Evolutionary conservation across 2,888 invertebrate genomes (phyloP).

Genomic region (Hartigia nigra): DNA sequence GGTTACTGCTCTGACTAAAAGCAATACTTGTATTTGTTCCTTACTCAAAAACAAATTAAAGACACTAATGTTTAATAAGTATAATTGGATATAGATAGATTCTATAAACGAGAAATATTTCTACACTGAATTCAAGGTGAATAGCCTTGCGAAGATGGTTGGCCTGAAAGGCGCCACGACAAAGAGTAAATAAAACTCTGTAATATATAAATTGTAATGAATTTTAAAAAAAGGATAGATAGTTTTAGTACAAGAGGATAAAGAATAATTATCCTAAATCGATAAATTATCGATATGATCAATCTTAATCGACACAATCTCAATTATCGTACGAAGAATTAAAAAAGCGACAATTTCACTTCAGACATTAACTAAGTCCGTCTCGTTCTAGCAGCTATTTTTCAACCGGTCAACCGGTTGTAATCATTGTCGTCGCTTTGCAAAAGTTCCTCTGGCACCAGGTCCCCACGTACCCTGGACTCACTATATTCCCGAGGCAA

Average conservation of each 20-base stretch:
- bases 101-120: neutral
- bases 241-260: neutral
- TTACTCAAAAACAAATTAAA: neutral
- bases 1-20: neutral
- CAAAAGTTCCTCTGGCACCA: constrained; percentile 44
- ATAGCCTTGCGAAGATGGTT: neutral
- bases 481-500: neutral
- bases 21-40: neutral
- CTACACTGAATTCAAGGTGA: neutral
- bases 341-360: constrained; percentile 44
- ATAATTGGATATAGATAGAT: neutral
- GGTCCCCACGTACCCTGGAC: constrained; percentile 19
- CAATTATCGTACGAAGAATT: neutral
- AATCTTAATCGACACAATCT: neutral
- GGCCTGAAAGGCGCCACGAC: neutral
- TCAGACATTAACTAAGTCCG: constrained; percentile 50
- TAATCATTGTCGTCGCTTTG: constrained; percentile 63
- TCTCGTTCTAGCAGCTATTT: constrained; percentile 46
- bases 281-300: neutral
- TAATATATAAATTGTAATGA: neutral
- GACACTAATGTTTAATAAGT: neutral
- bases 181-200: neutral
- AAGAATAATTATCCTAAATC: neutral
- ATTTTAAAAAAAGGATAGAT: neutral
- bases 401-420: constrained; percentile 63